Evolutionary conservation across 2,113 vertebrate genomes (phyloP), one percentile per base, ranked within the genome.

Genomic region (Malurus alboscapulatus): DNA sequence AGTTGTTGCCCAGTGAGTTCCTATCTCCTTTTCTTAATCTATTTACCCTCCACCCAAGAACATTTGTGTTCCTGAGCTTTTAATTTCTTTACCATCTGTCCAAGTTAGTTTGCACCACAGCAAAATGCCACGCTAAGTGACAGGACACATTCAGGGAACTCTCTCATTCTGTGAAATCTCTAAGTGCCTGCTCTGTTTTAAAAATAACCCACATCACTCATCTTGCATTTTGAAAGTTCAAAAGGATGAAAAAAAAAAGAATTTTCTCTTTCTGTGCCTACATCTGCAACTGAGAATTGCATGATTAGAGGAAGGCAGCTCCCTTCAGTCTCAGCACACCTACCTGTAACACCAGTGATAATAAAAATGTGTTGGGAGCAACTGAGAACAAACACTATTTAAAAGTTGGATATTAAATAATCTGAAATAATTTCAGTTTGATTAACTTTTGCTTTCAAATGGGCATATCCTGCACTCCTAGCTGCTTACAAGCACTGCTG

Each of bases 21-120:
- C 38, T 32, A 79, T 19, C 67, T 83, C 71, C 40, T 87, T 63
- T 63, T 81, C 84, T 74, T 74, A 62, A 84, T 86, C 78, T 85
- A 75, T 92, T 61, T 38, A 69, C 77, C 57, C 67, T 91, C 55
- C 63, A 89, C 42, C 34, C 84, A 88, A 91, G 78, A 54, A 91
- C n/a, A 75, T 89, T 93, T 69, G 32, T 91, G 84, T 40, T 96
- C 58, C 74, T 63, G 44, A 94, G 90, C 58, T 87, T 90, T 67
- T 84, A 32, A 84, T 92, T 92, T 91, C 87, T 92, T 77, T 74
- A 74, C 94, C 93, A 94, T 88, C 78, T 96, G 91, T 48, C 82
- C 92, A 85, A 85, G 84, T 68, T 82, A 71, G 74, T 80, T 92
- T 55, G 55, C 55, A 69, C 51, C 71, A 77, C 55, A 69, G 87